Evolutionary conservation across 2,888 invertebrate species (phyloP).

Genomic region (Drosophila macrospina): DNA sequence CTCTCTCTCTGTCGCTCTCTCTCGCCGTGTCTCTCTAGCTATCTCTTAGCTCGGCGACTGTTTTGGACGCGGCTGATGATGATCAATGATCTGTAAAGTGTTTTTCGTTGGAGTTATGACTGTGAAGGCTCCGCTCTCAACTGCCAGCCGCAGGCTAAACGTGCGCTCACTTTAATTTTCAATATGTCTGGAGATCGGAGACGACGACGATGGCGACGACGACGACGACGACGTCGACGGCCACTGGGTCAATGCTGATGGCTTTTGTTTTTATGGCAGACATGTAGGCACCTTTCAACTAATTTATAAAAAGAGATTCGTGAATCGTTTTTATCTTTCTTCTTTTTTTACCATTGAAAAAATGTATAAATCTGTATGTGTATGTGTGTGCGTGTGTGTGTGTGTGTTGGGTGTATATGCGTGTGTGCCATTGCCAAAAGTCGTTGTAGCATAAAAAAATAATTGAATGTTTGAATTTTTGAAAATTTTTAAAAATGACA

Average conservation of each 20-base stretch:
- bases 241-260: slow-evolving; percentile 74
- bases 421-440: slow-evolving; percentile 26
- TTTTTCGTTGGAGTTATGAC: slow-evolving; percentile 68
- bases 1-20: slow-evolving; percentile 15
- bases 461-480: slow-evolving; percentile 41
- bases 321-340: slow-evolving; percentile 43
- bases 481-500: slow-evolving; percentile 10
- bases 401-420: slow-evolving; percentile 7
- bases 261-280: slow-evolving; percentile 81
- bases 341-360: not conserved
- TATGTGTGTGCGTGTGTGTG: slow-evolving; percentile 12
- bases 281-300: slow-evolving; percentile 77
- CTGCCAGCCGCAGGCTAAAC: slow-evolving; percentile 64
- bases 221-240: slow-evolving; percentile 35
- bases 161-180: slow-evolving; percentile 79
- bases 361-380: not conserved
- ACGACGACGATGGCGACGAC: slow-evolving; percentile 15
- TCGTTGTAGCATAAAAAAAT: slow-evolving; percentile 11
- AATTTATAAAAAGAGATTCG: slow-evolving; percentile 61
- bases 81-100: slow-evolving; percentile 83
- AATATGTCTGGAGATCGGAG: slow-evolving; percentile 67
- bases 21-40: not conserved
- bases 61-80: slow-evolving; percentile 68
- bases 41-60: slow-evolving; percentile 13
- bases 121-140: slow-evolving; percentile 41